These are phyloP conservation scores for Platalea minor DNA, from an alignment of 2,797 vertebrate species.

Conservation along the genomic window DNA sequence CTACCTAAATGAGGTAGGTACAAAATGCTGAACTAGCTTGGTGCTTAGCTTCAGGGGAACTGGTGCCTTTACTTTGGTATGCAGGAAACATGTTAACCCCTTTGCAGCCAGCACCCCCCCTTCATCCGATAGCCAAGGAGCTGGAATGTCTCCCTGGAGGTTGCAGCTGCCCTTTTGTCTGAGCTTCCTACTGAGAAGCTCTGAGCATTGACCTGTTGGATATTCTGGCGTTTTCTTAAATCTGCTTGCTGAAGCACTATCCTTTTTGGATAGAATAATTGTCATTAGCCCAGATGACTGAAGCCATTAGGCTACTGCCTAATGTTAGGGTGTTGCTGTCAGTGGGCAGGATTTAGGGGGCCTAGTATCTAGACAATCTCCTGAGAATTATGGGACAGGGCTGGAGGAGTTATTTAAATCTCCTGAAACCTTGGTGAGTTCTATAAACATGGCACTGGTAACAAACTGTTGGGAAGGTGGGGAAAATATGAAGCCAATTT, in stretches of 20 bases:
- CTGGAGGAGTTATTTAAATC: neutral
- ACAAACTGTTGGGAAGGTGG: accelerated
- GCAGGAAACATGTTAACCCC: neutral
- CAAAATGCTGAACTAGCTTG: neutral
- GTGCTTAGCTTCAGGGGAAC: neutral
- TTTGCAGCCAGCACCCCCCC: accelerated
- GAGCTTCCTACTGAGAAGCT: neutral
- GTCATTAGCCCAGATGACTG: neutral
- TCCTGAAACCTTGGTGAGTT: neutral
- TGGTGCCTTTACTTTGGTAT: neutral
- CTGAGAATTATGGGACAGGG: neutral
- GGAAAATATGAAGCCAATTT: neutral
- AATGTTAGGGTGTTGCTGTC: neutral
- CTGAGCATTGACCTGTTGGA: neutral
- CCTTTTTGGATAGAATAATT: neutral
- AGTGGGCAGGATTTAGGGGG: neutral
- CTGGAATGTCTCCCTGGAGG: neutral
- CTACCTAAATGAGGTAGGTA: neutral
- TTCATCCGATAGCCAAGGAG: neutral
- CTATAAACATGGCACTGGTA: neutral
- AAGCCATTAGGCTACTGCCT: neutral
- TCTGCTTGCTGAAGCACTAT: neutral
- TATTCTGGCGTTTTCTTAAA: neutral
- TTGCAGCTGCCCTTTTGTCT: neutral
- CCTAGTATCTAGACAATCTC: neutral